Conservation (phyloP, 2,888 invertebrate species). For the Leptura quadrifasciata region DNA sequence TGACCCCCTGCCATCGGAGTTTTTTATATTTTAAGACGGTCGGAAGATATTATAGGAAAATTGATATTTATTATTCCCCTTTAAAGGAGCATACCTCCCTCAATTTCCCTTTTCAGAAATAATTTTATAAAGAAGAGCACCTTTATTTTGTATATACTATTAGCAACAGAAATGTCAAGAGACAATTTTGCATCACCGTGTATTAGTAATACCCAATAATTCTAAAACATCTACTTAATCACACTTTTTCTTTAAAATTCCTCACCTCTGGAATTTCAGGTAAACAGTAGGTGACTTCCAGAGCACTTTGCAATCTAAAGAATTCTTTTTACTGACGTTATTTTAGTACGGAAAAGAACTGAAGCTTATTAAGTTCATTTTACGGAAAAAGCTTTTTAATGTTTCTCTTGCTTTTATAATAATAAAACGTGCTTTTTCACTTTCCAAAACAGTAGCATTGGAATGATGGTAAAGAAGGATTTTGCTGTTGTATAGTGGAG, state of each 20-base stretch:
- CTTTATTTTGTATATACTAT: too few species aligned
- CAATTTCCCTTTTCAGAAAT: too few species aligned
- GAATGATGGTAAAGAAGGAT: background rate
- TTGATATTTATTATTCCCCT: too few species aligned
- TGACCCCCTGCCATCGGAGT: too few species aligned
- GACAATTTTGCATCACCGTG: too few species aligned
- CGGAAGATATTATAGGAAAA: too few species aligned
- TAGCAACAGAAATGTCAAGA: too few species aligned
- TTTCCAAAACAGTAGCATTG: slow-evolving; percentile 9
- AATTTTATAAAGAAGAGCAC: too few species aligned
- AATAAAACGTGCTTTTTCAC: slow-evolving; percentile 21
- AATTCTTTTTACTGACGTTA: background rate
- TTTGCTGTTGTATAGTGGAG: background rate
- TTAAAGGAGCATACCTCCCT: too few species aligned
- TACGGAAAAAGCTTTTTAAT: slow-evolving; percentile 19
- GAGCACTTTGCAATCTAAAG: background rate
- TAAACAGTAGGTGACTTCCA: slow-evolving; percentile 6
- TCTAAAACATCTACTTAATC: background rate
- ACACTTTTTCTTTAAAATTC: background rate
- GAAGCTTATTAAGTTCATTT: slow-evolving; percentile 26
- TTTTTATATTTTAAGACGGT: too few species aligned
- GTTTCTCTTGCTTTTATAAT: slow-evolving; percentile 19
- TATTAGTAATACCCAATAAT: too few species aligned
- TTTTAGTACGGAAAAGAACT: slow-evolving; percentile 5
- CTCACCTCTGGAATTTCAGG: background rate